Conservation (phyloP, 2,113 vertebrate genomes). For the Choloepus hoffmanni region DNA sequence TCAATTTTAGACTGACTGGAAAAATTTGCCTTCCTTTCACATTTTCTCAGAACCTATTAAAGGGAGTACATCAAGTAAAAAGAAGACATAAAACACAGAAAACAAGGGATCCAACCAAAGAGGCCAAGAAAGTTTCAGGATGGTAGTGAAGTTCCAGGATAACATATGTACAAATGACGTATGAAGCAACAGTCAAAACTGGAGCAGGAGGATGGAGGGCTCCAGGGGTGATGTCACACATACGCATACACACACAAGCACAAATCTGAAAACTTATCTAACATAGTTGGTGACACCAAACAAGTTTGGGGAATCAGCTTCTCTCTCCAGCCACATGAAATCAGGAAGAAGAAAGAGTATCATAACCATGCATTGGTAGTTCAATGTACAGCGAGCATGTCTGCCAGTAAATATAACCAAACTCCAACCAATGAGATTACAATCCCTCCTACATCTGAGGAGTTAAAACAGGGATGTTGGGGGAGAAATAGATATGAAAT, state of each 20-base stretch:
- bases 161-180: not conserved
- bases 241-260: not conserved
- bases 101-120: not conserved
- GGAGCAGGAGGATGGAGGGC: not conserved
- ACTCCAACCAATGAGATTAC: not conserved
- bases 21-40: not conserved
- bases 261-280: not conserved
- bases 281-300: not conserved
- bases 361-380: not conserved
- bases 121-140: not conserved
- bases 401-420: not conserved
- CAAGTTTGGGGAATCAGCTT: not conserved
- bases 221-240: not conserved
- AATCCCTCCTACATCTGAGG: not conserved
- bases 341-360: not conserved
- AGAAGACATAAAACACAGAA: not conserved
- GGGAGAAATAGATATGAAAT: not conserved
- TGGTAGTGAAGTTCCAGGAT: not conserved
- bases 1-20: not conserved
- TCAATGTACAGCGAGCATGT: not conserved
- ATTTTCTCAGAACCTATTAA: not conserved
- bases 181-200: not conserved
- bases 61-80: not conserved
- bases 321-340: not conserved
- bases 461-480: not conserved